phyloP scores from a whole-genome alignment of 2,797 vertebrate genomes.

The Clarias fuscus region DNA sequence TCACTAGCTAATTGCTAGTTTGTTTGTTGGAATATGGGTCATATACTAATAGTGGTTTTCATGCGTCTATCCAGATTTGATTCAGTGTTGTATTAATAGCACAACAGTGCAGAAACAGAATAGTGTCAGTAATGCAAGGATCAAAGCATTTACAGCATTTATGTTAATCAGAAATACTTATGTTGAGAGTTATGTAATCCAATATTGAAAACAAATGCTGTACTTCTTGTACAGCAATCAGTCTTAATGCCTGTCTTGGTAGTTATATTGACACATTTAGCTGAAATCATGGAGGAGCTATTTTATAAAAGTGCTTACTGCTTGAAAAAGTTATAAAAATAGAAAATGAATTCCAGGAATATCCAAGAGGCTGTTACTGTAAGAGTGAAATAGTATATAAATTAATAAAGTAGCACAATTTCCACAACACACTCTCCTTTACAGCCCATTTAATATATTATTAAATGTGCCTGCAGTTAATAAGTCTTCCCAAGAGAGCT shows the following conservation, averaged over 20 bases:
- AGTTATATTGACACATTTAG: not conserved
- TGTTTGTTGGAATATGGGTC: not conserved
- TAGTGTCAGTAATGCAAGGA: not conserved
- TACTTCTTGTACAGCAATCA: not conserved
- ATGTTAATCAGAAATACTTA: not conserved
- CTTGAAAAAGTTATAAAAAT: constrained; percentile 26
- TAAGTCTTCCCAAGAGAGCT: constrained; percentile 16
- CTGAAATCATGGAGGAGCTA: constrained; percentile 19
- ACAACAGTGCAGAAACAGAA: not conserved
- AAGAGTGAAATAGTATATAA: constrained; percentile 1
- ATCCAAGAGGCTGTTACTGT: constrained; percentile 41
- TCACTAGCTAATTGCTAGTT: not conserved
- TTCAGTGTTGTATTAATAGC: not conserved
- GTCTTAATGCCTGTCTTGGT: not conserved
- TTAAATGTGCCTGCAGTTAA: constrained; percentile 24
- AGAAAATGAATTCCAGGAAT: constrained; percentile 18
- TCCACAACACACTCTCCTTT: constrained; percentile 19
- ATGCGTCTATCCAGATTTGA: not conserved
- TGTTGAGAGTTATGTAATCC: not conserved
- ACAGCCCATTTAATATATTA: constrained; percentile 28
- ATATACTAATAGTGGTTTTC: not conserved
- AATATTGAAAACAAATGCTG: not conserved
- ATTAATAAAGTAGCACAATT: constrained; percentile 1
- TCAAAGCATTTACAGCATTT: not conserved
- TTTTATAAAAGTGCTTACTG: constrained; percentile 34